phyloP scores from a whole-genome alignment of 2,888 invertebrate species.

The Dioctria rufipes region DNA sequence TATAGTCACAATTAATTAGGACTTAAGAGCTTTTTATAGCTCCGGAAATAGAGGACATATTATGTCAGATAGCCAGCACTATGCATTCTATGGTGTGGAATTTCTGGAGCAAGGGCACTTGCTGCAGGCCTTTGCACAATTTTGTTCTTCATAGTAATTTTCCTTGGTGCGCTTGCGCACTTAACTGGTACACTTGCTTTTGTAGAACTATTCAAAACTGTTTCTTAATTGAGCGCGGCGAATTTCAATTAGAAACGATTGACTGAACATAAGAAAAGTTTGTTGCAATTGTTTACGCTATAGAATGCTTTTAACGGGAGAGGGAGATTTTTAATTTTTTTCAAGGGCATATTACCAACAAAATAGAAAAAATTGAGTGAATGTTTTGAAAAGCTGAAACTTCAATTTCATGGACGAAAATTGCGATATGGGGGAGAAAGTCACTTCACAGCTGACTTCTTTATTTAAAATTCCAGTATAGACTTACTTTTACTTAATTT shows the following conservation, averaged over 20 bases:
- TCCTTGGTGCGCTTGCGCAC: neutral
- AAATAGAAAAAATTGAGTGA: too few species aligned
- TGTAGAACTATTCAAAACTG: slow-evolving; percentile 25
- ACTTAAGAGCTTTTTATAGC: neutral
- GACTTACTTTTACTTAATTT: too few species aligned
- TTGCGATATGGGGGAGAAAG: too few species aligned
- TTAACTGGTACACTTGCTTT: neutral
- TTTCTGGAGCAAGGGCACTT: neutral
- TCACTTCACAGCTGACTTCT: too few species aligned
- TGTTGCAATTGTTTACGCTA: neutral
- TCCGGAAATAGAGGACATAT: neutral
- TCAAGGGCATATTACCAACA: neutral
- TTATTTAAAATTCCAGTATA: too few species aligned
- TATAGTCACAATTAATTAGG: neutral
- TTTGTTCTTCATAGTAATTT: neutral
- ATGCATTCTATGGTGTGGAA: slow-evolving; percentile 15
- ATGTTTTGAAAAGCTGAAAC: neutral
- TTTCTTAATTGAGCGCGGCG: slow-evolving; percentile 51
- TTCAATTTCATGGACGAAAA: neutral
- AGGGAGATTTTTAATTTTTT: neutral
- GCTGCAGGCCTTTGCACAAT: neutral
- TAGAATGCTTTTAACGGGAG: neutral
- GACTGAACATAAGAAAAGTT: slow-evolving; percentile 54
- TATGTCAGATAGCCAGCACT: neutral
- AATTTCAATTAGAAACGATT: slow-evolving; percentile 58